A percentile compares a stretch with the other conserved stretches of the same genome.
These are phyloP conservation scores for Drosophila novamexicana DNA, from an alignment of 1,140 invertebrate species.

Conservation along the genomic window DNA sequence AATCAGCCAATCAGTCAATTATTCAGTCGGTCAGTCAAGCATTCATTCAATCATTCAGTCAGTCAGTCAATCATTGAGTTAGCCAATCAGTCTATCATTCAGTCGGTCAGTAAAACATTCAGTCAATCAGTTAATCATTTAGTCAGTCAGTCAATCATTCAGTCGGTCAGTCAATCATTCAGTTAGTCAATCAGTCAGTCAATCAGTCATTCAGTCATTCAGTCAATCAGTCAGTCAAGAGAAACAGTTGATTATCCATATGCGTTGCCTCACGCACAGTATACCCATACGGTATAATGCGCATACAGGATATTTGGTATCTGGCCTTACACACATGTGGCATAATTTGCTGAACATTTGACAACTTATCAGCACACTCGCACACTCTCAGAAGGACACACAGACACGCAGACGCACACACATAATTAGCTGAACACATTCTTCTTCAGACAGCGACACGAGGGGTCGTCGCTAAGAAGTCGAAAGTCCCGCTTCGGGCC, in stretches of 20 bases:
- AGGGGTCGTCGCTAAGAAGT: neutral
- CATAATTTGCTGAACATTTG: slow-evolving; percentile 34
- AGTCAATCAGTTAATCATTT: neutral
- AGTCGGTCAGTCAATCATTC: too few relatives aligned
- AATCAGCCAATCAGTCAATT: neutral
- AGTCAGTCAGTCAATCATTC: neutral
- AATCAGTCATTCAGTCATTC: neutral
- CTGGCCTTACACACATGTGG: slow-evolving; percentile 16
- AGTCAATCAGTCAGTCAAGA: neutral
- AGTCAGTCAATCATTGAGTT: neutral
- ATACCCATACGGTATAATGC: neutral
- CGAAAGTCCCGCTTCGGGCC: slow-evolving; percentile 26
- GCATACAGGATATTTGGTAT: neutral
- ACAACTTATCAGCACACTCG: slow-evolving; percentile 53
- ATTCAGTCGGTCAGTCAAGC: neutral
- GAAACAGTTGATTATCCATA: neutral
- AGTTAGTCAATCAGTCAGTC: neutral
- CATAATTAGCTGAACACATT: slow-evolving; percentile 63
- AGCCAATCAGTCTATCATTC: neutral
- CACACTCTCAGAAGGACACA: neutral
- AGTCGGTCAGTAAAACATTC: neutral
- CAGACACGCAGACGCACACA: slow-evolving; percentile 23
- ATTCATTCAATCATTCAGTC: neutral
- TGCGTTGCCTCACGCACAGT: neutral
- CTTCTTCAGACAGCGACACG: neutral